Evolutionary conservation across 2,797 vertebrate species (phyloP), one percentile per base, ranked within the genome.

Genomic region (Fistularia tabacaria): DNA sequence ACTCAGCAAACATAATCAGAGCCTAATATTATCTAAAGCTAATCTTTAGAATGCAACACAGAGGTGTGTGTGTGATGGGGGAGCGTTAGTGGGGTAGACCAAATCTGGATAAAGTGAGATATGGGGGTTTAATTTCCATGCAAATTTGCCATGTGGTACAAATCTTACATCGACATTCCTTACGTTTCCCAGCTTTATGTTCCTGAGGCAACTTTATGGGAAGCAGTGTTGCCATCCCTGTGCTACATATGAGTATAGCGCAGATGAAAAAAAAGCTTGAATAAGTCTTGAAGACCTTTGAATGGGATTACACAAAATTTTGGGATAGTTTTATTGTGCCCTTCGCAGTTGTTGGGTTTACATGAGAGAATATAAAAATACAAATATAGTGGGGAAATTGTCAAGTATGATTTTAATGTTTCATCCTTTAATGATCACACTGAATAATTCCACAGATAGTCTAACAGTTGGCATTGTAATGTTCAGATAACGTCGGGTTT

Each of bases 101-200:
- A 8, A 42, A 51, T 10, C 43, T 65, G 50, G 53, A 50, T 46
- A 43, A 53, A 66, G 46, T 49, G 50, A 45, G 65, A 62, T 61
- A 57, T 59, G 49, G 71, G 69, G 66, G 40, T 63, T 45, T 78
- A 71, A 78, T 82, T 79, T 76, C 77, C 73, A 74, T 74, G 69
- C 57, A 74, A 67, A 77, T 82, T 60, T 70, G n/a, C 67, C 85
- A 84, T 83, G 70, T 87, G 85, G 75, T 81, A 73, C 54, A 74
- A 64, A 86, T 86, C 71, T 74, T 62, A 60, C 51, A 43, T 60
- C 69, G 73, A 77, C 79, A 77, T 76, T 77, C 71, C 69, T 70
- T 47, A 47, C 40, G 57, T 80, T 79, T 73, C 57, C 55, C 71
- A 72, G 64, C 65, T 76, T 73, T 66, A 69, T 55, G 51, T 72